Evolutionary conservation across 2,797 vertebrate species (phyloP).

Genomic region (Acipenser oxyrinchus): DNA sequence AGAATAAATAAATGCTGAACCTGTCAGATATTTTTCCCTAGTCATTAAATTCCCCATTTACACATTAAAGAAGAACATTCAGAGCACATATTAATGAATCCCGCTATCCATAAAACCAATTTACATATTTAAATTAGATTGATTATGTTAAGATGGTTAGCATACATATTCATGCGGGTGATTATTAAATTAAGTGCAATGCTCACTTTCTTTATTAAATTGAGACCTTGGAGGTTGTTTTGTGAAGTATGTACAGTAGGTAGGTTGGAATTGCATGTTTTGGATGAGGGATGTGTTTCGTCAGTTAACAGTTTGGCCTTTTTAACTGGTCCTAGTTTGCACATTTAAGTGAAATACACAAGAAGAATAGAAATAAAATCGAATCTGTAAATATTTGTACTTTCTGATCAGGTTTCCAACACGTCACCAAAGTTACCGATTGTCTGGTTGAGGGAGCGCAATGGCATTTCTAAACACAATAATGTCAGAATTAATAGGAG

Average conservation of each 20-base stretch:
- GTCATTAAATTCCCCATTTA: conserved; percentile 29
- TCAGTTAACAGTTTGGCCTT: conserved; percentile 4
- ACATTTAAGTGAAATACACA: no score
- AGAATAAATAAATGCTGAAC: conserved; percentile 18
- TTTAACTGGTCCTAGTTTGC: no score
- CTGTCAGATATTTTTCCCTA: conserved; percentile 22
- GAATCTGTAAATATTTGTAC: no score
- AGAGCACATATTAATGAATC: conserved; percentile 54
- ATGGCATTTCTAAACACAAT: neutral
- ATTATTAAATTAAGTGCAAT: conserved; percentile 49
- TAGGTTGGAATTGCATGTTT: conserved; percentile 39
- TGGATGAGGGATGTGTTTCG: conserved; percentile 35
- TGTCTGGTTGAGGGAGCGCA: neutral
- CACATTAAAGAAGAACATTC: conserved; percentile 31
- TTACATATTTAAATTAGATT: conserved; percentile 63
- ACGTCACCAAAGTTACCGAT: neutral
- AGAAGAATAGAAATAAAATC: no score
- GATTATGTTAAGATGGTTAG: conserved; percentile 62
- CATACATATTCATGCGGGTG: conserved; percentile 51
- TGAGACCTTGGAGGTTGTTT: neutral
- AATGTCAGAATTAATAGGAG: neutral
- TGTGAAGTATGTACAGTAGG: conserved; percentile 2
- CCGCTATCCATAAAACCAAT: conserved; percentile 41
- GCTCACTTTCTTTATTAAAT: conserved; percentile 11
- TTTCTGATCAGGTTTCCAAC: no score